phyloP scores from a whole-genome alignment of 2,113 vertebrate species.

The Cyanoliseus patagonus region DNA sequence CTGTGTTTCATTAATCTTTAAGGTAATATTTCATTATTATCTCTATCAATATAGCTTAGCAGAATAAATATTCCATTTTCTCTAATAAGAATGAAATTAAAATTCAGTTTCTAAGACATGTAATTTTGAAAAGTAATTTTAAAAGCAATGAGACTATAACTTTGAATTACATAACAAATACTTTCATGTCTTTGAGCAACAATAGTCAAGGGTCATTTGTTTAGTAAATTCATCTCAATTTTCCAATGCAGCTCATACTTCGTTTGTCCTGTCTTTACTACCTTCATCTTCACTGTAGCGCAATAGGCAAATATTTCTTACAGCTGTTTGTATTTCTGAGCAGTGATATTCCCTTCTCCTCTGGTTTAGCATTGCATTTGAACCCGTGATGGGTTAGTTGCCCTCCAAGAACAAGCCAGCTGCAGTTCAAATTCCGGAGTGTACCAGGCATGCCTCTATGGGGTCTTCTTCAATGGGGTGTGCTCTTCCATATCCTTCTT shows the following conservation, averaged over 20 bases:
- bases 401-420: background rate
- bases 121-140: background rate
- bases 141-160: background rate
- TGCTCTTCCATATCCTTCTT: background rate
- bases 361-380: background rate
- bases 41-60: background rate
- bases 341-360: background rate
- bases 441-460: background rate
- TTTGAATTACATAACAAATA: background rate
- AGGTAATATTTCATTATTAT: background rate
- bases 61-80: background rate
- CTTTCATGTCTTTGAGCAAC: background rate
- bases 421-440: background rate
- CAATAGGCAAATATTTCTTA: background rate
- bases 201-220: background rate
- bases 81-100: background rate
- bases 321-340: background rate
- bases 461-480: background rate
- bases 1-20: background rate
- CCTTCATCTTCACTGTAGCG: background rate
- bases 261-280: background rate
- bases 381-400: background rate
- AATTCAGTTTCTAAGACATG: background rate
- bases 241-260: background rate
- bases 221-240: background rate